These are phyloP conservation scores for Pangasius sanitwongsei DNA, from an alignment of 2,797 vertebrate species.

Conservation along the genomic window DNA sequence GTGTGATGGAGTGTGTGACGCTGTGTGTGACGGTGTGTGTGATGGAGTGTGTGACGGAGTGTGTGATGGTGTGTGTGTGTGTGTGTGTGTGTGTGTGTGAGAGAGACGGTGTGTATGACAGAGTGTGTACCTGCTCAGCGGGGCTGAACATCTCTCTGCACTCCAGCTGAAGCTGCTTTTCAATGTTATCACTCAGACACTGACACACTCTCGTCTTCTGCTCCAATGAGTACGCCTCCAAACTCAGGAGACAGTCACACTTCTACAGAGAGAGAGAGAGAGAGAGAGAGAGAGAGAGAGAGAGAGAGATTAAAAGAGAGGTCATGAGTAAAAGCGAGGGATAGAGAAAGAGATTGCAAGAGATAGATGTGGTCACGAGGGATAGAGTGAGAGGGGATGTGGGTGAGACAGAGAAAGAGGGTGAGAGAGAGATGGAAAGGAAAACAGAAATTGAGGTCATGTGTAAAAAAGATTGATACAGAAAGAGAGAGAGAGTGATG, in stretches of 20 bases:
- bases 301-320: background rate
- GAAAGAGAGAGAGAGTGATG: background rate
- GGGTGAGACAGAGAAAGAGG: background rate
- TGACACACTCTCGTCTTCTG: slow-evolving; percentile 95
- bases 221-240: slow-evolving; percentile 90
- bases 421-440: background rate
- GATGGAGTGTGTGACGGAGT: background rate
- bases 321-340: background rate
- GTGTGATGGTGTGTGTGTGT: background rate
- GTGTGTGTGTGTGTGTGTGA: background rate
- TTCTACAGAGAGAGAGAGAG: slow-evolving; percentile 76
- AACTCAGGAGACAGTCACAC: slow-evolving; percentile 94
- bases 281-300: background rate
- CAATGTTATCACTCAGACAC: slow-evolving; percentile 93
- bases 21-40: background rate
- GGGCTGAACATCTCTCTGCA: slow-evolving; percentile 66
- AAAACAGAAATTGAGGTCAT: background rate
- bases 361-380: background rate
- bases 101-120: background rate
- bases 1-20: too few species aligned
- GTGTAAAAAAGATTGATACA: background rate
- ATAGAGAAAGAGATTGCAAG: slow-evolving; percentile 24
- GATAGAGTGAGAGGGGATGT: background rate
- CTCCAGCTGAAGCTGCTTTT: slow-evolving; percentile 85
- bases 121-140: slow-evolving; percentile 71